Evolutionary conservation across 1,140 invertebrate species (phyloP).

Genomic region (Meteorus sp.): DNA sequence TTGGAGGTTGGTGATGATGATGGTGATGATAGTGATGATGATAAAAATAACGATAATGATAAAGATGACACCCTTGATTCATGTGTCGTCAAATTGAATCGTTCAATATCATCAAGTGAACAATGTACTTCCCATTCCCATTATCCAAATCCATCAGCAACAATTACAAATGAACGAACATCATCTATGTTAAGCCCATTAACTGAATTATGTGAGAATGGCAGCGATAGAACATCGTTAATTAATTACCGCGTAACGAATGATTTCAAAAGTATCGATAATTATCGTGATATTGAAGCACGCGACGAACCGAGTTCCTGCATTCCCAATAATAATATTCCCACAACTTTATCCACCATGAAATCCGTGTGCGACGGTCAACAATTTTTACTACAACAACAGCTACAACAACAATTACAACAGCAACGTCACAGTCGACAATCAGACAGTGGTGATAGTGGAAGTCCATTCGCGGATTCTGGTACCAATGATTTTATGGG

Average conservation of each 20-base stretch:
- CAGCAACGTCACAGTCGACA: conserved; percentile 35
- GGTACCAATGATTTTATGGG: conserved; percentile 68
- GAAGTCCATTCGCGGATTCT: conserved; percentile 45
- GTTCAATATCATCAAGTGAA: conserved; percentile 47
- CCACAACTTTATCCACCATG: conserved; percentile 28
- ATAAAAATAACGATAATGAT: conserved; percentile 50
- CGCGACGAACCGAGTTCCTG: conserved; percentile 44
- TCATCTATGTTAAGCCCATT: conserved; percentile 49
- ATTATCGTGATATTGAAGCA: conserved; percentile 27
- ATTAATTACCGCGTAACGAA: not conserved
- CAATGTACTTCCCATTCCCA: conserved; percentile 47
- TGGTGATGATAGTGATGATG: conserved; percentile 48
- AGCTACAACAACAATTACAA: conserved; percentile 33
- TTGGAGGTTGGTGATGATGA: conserved; percentile 57
- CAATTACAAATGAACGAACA: conserved; percentile 19
- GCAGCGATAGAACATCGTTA: conserved; percentile 20
- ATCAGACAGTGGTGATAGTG: conserved; percentile 46
- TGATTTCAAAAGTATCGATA: not conserved
- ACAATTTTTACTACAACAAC: conserved; percentile 35
- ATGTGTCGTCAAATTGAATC: conserved; percentile 45
- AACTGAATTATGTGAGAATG: conserved; percentile 47
- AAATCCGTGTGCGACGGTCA: conserved; percentile 50
- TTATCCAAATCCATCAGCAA: conserved; percentile 41
- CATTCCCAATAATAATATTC: conserved; percentile 29
- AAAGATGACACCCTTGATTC: conserved; percentile 49